These are phyloP conservation scores for Drosophila cardini DNA, from an alignment of 1,140 invertebrate species.

Conservation along the genomic window DNA sequence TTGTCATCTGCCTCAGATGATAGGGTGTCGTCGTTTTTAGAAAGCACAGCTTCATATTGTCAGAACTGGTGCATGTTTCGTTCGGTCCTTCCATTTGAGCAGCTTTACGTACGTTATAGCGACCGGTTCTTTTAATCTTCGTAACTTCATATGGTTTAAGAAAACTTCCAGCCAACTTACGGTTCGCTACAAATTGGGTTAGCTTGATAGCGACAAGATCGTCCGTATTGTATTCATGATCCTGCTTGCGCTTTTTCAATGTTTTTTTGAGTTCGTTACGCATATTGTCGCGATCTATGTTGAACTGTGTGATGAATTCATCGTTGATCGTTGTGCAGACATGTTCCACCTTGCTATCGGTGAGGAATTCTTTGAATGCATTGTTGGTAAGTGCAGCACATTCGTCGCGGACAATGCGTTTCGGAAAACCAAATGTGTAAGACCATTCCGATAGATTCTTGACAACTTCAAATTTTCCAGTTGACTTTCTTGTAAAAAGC, in stretches of 20 bases:
- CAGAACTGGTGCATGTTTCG: neutral
- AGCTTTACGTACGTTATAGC: neutral
- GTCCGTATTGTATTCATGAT: too few relatives aligned
- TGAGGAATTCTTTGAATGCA: neutral
- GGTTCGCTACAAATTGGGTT: neutral
- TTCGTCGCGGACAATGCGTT: constrained; percentile 7
- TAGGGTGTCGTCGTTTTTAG: too few relatives aligned
- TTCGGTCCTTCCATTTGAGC: neutral
- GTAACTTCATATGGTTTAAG: neutral
- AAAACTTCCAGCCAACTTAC: neutral
- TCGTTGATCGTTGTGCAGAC: neutral
- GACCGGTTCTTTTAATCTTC: neutral
- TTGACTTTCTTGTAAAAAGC: constrained; percentile 4
- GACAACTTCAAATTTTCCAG: constrained; percentile 13
- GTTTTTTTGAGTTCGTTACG: too few relatives aligned
- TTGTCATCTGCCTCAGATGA: too few relatives aligned
- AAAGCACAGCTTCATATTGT: neutral
- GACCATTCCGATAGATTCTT: too few relatives aligned
- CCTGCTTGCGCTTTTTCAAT: neutral
- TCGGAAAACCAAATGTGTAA: too few relatives aligned
- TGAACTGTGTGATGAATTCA: too few relatives aligned
- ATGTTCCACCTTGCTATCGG: constrained; percentile 1
- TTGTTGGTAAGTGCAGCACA: neutral
- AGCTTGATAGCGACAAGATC: too few relatives aligned
- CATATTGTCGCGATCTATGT: too few relatives aligned